Evolutionary conservation across 2,113 vertebrate species (phyloP).

Genomic region (Mola mola): DNA sequence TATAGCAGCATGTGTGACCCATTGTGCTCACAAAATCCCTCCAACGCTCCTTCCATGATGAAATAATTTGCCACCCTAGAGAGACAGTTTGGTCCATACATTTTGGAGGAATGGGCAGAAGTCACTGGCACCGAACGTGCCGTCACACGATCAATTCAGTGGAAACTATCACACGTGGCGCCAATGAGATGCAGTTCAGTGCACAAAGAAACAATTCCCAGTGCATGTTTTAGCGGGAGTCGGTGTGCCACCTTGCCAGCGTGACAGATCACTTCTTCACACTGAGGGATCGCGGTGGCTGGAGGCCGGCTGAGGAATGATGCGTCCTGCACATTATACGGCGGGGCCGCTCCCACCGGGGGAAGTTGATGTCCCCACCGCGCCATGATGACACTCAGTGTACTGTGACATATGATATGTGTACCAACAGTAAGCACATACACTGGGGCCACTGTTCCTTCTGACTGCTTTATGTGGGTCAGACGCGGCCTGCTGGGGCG

Average conservation of each 20-base stretch:
- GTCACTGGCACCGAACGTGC: neutral
- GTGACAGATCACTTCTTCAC: constrained; percentile 64
- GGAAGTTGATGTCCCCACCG: constrained; percentile 58
- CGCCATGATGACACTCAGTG: constrained; percentile 57
- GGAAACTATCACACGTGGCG: constrained; percentile 5
- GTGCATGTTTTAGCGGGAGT: constrained; percentile 38
- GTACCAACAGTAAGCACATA: constrained; percentile 59
- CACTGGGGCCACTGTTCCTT: constrained; percentile 24
- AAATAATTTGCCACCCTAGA: constrained; percentile 9
- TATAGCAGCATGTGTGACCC: neutral
- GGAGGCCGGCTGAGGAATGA: constrained; percentile 59
- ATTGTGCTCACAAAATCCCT: neutral
- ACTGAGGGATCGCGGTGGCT: constrained; percentile 54
- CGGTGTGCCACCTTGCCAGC: constrained; percentile 48
- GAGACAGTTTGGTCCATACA: neutral
- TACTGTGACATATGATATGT: constrained; percentile 68
- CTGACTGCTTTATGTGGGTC: constrained; percentile 69
- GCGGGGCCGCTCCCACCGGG: constrained; percentile 48
- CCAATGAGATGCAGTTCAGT: constrained; percentile 30
- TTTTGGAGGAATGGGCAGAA: neutral
- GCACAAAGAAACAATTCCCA: constrained; percentile 32
- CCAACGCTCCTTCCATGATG: neutral
- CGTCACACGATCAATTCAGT: constrained; percentile 25
- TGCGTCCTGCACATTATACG: constrained; percentile 61
- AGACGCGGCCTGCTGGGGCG: constrained; percentile 15